A percentile compares a stretch with the other conserved stretches of the same genome.
Evolutionary conservation across 2,888 invertebrate species (phyloP).

Genomic region (Volucella bombylans): DNA sequence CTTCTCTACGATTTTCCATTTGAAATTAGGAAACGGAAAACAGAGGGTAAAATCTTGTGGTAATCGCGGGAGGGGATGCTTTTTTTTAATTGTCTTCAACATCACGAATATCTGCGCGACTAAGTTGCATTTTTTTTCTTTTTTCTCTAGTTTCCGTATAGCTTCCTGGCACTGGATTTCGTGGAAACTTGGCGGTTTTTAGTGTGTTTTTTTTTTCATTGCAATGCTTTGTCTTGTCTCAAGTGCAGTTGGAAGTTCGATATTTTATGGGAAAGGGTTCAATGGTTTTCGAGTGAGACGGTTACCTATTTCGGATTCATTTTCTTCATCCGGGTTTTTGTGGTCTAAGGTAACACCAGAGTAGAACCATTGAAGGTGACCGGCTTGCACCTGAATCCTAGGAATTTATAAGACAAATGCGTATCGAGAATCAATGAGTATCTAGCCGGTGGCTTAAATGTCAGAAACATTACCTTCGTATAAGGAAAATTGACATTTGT

Average conservation of each 20-base stretch:
- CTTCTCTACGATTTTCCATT: conserved; percentile 49
- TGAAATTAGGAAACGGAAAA: conserved; percentile 55
- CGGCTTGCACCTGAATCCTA: no score
- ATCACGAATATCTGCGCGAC: conserved; percentile 70
- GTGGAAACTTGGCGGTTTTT: conserved; percentile 63
- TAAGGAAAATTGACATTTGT: no score
- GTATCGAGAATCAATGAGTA: no score
- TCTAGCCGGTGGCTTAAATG: no score
- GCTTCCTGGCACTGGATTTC: conserved; percentile 73
- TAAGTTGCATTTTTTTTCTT: conserved; percentile 37
- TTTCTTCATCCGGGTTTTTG: conserved; percentile 4
- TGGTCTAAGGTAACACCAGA: background rate
- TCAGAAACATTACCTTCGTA: no score
- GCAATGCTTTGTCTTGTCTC: conserved; percentile 54
- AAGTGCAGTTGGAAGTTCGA: conserved; percentile 73
- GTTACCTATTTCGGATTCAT: conserved; percentile 51
- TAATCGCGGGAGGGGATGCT: conserved; percentile 64
- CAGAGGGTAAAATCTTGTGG: conserved; percentile 26
- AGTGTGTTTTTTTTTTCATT: conserved; percentile 32
- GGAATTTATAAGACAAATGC: no score
- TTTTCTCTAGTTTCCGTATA: conserved; percentile 24
- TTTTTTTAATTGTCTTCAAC: conserved; percentile 72
- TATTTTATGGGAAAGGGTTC: conserved; percentile 71
- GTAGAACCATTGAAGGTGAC: background rate
- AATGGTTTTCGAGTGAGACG: conserved; percentile 63